Evolutionary conservation across 2,113 vertebrate species (phyloP), one percentile per base, ranked within the genome.

Genomic region (Colius striatus): DNA sequence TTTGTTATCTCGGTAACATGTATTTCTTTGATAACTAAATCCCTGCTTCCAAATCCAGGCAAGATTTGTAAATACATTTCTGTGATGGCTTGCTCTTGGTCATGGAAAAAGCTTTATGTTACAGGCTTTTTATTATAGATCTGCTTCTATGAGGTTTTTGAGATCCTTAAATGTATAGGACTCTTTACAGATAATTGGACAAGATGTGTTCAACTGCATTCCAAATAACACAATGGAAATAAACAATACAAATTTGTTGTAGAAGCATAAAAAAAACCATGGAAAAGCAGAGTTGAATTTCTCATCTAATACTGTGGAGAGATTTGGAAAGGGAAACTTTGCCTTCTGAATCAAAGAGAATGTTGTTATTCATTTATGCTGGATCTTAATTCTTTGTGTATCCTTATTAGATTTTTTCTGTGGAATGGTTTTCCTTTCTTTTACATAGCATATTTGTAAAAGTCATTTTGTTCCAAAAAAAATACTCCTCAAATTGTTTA

Each of bases 391-490:
- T 10, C 29, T 71, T 58, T 21, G 10, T 51, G 5, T 8, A 2
- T 36, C 9, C 30, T 87, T 45, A 47, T 7, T 54, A 50, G 11
- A 17, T 45, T 8, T 2, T 5, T 77, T 27, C 47, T 70, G 23
- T 71, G 32, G 5, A 8, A 26, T 2, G 4, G 9, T 3, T 7
- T 78, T 75, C 38, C 10, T 63, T 84, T 81, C 23, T 62, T 75
- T 62, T 22, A 17, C 3, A 8, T 0, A 0, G 1, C 17, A 0
- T 27, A 60, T 62, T 72, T 68, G 22, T 48, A 36, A 53, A 79
- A 34, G 26, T 29, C 10, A 32, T 6, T 50, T 80, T 77, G 5
- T 66, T 89, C 21, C 15, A n/a, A 54, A 79, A 79, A 78, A 70
- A 13, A 9, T 72, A 23, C 11, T 65, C 7, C 29, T 66, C 14